phyloP scores from a whole-genome alignment of 2,888 invertebrate genomes.

The Orthosia incerta region DNA sequence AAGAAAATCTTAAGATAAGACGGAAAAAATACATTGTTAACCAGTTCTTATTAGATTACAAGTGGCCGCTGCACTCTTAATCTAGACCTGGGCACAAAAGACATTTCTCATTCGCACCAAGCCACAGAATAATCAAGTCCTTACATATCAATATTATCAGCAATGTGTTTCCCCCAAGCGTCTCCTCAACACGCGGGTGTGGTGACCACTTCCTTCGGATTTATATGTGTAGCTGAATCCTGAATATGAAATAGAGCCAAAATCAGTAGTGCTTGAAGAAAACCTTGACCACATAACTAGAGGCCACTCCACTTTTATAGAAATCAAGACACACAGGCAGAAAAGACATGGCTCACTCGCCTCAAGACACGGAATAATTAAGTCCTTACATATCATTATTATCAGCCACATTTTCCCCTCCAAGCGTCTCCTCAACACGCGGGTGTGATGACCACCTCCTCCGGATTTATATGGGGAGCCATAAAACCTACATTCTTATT shows the following conservation, averaged over 20 bases:
- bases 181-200: conserved; percentile 54
- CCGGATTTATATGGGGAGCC: conserved; percentile 77
- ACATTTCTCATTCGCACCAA: neutral
- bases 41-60: neutral
- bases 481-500: conserved; percentile 84
- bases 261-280: too few relatives aligned
- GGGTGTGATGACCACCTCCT: conserved; percentile 75
- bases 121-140: conserved; percentile 21
- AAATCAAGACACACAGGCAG: neutral
- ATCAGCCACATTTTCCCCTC: conserved; percentile 34
- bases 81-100: neutral
- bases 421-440: conserved; percentile 24
- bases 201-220: conserved; percentile 77
- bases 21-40: too few relatives aligned
- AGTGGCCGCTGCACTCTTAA: too few relatives aligned
- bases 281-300: neutral
- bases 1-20: too few relatives aligned
- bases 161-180: conserved; percentile 13
- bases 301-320: neutral
- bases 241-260: too few relatives aligned
- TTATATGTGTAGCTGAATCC: conserved; percentile 71
- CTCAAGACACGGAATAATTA: conserved; percentile 16
- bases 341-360: conserved; percentile 1
- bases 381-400: conserved; percentile 29
- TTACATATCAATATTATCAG: conserved; percentile 37